Conservation (phyloP, 1,140 invertebrate genomes). For the Phthorimaea operculella region DNA sequence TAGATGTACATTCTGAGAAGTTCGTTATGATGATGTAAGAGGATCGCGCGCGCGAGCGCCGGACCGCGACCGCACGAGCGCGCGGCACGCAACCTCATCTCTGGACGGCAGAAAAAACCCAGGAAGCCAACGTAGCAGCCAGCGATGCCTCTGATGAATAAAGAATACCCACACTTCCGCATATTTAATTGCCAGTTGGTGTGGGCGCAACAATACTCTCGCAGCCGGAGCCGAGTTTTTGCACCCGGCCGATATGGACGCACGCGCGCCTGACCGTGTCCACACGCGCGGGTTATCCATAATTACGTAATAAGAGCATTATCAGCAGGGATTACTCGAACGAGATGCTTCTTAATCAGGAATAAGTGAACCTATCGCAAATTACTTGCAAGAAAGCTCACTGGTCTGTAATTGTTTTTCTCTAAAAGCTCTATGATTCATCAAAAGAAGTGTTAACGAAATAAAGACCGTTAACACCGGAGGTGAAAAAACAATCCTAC, state of each 20-base stretch:
- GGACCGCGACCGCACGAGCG: constrained; percentile 17
- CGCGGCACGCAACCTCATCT: constrained; percentile 30
- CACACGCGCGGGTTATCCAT: constrained; percentile 27
- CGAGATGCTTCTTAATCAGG: neutral
- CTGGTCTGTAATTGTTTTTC: too few species aligned
- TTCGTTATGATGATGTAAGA: constrained; percentile 35
- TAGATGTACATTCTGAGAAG: too few species aligned
- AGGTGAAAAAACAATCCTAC: neutral
- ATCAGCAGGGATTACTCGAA: constrained; percentile 1
- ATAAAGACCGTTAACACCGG: neutral
- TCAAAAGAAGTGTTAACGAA: too few species aligned
- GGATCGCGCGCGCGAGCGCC: constrained; percentile 9
- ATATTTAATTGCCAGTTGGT: constrained; percentile 32
- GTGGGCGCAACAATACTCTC: constrained; percentile 2
- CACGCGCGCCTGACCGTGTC: constrained; percentile 36
- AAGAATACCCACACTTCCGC: constrained; percentile 42
- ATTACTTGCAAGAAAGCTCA: too few species aligned
- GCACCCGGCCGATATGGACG: neutral
- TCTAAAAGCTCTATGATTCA: too few species aligned
- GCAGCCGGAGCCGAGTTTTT: neutral
- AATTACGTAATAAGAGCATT: constrained; percentile 26
- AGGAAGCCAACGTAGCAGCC: constrained; percentile 28
- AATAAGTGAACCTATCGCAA: too few species aligned
- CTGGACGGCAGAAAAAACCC: constrained; percentile 38
- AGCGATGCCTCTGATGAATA: constrained; percentile 52